A percentile compares a stretch with the other conserved stretches of the same genome.
phyloP scores from a whole-genome alignment of 2,113 vertebrate species.

The Periophthalmodon schlosseri region DNA sequence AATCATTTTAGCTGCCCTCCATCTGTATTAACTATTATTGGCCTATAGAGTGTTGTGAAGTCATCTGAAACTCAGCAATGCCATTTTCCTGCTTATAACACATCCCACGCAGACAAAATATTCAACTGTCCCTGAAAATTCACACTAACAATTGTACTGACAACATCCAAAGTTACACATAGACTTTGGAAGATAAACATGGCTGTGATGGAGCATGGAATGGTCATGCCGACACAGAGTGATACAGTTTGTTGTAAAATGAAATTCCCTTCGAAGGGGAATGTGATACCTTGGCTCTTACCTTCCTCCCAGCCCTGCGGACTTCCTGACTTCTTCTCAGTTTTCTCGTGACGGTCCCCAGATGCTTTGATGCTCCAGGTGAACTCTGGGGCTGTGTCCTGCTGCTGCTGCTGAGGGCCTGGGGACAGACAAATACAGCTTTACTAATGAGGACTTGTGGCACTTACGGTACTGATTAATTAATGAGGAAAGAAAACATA shows the following conservation, averaged over 20 bases:
- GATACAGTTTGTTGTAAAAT: conserved; percentile 41
- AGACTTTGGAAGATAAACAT: background rate
- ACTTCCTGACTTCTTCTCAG: conserved; percentile 59
- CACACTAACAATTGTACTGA: background rate
- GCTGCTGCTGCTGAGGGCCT: conserved; percentile 42
- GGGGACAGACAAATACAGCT: conserved; percentile 2
- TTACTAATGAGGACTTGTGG: background rate
- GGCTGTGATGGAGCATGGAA: background rate
- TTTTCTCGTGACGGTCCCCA: conserved; percentile 49
- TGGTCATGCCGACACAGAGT: background rate
- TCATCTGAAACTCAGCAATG: background rate
- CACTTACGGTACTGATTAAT: background rate
- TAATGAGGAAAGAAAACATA: background rate
- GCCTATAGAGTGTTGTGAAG: too few relatives aligned
- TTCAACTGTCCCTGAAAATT: background rate
- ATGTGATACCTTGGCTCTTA: conserved; percentile 73
- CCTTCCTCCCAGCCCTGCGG: conserved; percentile 80
- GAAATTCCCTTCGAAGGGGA: conserved; percentile 46
- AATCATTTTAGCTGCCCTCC: too few relatives aligned
- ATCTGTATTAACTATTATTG: too few relatives aligned
- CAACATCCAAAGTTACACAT: background rate
- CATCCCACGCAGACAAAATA: background rate
- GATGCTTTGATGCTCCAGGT: conserved; percentile 77
- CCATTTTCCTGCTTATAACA: background rate
- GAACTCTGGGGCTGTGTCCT: conserved; percentile 62